Evolutionary conservation across 2,888 invertebrate genomes (phyloP).

Genomic region (Stegophylla sp.): DNA sequence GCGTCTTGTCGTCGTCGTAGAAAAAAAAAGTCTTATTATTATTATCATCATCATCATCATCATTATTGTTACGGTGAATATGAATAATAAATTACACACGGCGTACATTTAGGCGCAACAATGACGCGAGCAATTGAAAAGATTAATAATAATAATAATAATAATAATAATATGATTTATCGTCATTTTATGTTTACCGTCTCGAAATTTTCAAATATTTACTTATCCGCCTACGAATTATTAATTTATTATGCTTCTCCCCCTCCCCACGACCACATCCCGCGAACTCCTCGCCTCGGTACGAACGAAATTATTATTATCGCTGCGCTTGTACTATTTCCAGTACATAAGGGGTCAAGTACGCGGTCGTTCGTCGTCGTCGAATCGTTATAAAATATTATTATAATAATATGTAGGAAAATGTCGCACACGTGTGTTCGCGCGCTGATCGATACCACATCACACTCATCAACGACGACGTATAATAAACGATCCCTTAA

Average conservation of each 20-base stretch:
- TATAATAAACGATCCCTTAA: neutral
- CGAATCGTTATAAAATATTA: neutral
- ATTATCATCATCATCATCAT: neutral
- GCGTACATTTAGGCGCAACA: conserved; percentile 10
- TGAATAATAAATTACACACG: conserved; percentile 32
- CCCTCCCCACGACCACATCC: too few relatives aligned
- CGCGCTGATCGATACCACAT: neutral
- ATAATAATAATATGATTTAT: conserved; percentile 44
- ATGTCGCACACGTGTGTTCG: neutral
- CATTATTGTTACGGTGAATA: neutral
- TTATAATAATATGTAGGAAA: neutral
- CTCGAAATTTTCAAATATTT: conserved; percentile 38
- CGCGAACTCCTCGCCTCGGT: too few relatives aligned
- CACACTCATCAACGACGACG: too few relatives aligned
- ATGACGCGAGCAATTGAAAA: conserved; percentile 35
- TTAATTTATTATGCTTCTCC: conserved; percentile 23
- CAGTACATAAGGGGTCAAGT: neutral
- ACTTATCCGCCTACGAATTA: neutral
- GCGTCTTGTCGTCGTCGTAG: conserved; percentile 13
- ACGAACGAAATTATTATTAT: conserved; percentile 10
- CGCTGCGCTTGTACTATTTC: neutral
- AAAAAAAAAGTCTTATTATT: conserved; percentile 20
- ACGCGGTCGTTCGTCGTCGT: neutral
- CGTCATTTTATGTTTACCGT: conserved; percentile 21
- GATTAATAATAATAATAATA: too few relatives aligned